phyloP scores from a whole-genome alignment of 2,113 vertebrate species.

The Nerophis ophidion region DNA sequence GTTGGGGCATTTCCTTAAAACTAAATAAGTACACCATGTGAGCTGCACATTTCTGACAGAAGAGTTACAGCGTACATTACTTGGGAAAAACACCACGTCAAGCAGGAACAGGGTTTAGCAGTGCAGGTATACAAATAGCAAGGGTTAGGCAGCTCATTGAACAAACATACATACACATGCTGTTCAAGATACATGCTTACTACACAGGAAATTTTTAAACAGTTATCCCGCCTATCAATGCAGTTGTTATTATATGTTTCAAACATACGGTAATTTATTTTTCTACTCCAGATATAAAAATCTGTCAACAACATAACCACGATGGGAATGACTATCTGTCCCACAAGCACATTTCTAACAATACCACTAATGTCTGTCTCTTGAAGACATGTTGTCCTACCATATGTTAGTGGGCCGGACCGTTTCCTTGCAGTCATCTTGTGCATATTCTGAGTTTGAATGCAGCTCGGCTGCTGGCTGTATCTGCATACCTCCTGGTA shows the following conservation, averaged over 20 bases:
- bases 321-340: neutral
- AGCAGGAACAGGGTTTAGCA: neutral
- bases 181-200: neutral
- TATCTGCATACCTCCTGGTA: constrained; percentile 50
- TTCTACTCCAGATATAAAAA: neutral
- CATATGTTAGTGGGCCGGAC: constrained; percentile 32
- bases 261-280: neutral
- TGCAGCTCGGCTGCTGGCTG: constrained; percentile 30
- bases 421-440: constrained; percentile 42
- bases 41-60: neutral
- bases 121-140: neutral
- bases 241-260: neutral
- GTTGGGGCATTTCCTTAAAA: neutral
- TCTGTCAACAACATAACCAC: neutral
- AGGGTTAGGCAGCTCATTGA: neutral
- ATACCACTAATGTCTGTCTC: neutral
- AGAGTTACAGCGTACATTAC: neutral
- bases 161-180: neutral
- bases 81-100: neutral
- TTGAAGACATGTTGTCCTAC: constrained; percentile 34
- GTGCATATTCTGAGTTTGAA: constrained; percentile 26
- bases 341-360: neutral
- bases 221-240: neutral
- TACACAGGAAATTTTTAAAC: constrained; percentile 4
- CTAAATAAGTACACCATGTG: neutral